phyloP scores from a whole-genome alignment of 1,140 invertebrate genomes.

The Anastrepha obliqua region DNA sequence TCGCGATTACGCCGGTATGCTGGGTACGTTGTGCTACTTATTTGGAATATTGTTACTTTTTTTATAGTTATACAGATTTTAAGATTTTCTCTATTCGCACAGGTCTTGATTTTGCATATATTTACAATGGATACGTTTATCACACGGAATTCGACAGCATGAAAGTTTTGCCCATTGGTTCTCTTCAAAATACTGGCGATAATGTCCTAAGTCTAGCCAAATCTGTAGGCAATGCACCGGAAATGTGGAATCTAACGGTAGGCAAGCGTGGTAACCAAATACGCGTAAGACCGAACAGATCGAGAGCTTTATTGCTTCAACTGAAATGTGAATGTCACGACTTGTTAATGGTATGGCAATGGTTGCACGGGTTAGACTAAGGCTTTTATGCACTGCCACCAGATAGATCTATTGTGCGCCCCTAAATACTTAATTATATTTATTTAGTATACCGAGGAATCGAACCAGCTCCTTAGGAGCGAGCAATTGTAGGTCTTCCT shows the following conservation, averaged over 20 bases:
- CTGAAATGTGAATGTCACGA: no score
- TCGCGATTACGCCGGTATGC: slow-evolving; percentile 88
- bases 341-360: no score
- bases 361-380: no score
- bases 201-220: slow-evolving; percentile 84
- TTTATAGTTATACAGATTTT: not conserved
- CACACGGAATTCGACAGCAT: slow-evolving; percentile 90
- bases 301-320: no score
- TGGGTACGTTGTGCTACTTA: slow-evolving; percentile 77
- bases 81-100: slow-evolving; percentile 65
- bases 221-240: slow-evolving; percentile 79
- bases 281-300: no score
- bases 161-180: slow-evolving; percentile 84
- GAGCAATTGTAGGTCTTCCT: no score
- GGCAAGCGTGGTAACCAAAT: slow-evolving; percentile 1
- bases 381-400: no score
- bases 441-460: no score
- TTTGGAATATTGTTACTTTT: no score
- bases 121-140: slow-evolving; percentile 94
- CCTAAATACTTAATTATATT: no score
- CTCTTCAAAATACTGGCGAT: slow-evolving; percentile 88
- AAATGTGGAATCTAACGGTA: slow-evolving; percentile 76
- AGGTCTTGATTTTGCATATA: slow-evolving; percentile 96
- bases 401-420: no score
- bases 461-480: no score